These are phyloP conservation scores for Oryctolagus cuniculus DNA, from an alignment of 2,113 vertebrate genomes.

Conservation along the genomic window mOryCun1.1 NC_091439.1:93105501-93106000, in stretches of 20 bases:
- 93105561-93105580: neutral
- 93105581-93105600: neutral
- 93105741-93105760: neutral
- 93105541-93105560: neutral
- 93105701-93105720: neutral
- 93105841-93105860: neutral
- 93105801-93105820: neutral
- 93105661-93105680: neutral
- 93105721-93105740: neutral
- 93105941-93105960: neutral
- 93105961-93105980: neutral
- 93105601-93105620: neutral
- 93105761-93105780: neutral
- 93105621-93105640: neutral
- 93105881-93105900: neutral
- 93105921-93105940: slow-evolving; percentile 39
- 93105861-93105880: neutral
- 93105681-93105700: neutral
- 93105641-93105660: neutral
- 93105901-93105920: neutral
- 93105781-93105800: neutral
- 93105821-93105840: neutral
- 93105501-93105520: neutral
- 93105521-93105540: neutral
- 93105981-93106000: neutral